Base-by-base conservation (phyloP, 2,797 vertebrate genomes). In the Taenioides sp. region DNA sequence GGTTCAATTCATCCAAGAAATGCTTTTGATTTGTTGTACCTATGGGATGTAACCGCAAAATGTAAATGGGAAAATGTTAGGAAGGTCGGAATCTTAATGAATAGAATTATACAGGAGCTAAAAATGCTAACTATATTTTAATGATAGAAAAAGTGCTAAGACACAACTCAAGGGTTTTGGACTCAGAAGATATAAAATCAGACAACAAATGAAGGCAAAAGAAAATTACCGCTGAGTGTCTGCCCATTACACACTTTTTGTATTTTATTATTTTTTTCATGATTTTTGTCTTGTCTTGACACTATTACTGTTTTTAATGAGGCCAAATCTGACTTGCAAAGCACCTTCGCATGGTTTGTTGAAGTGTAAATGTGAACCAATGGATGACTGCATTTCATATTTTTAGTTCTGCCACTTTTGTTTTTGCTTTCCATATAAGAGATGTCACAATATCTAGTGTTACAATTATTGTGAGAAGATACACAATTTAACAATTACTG, bases 41-140 rank as follows among this genome's bases (percentile, higher is more conserved):
- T 16, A 73, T 25, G 2, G 22, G 55, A 68, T 61, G 25, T 58
- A 80, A 47, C 22, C 54, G 3, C 6, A 54, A 73, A 65, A 72
- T 61, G 23, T 61, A 75, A 22, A 50, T 79, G 68, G 43, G 20
- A 7, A 55, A 50, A 70, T 67, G 31, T 70, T 69, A 6, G 23
- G 57, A 80, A 79, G 79, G 78, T 72, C 67, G 75, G 7, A 64
- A 20, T 75, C 50, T 69, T 76, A 75, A 78, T 79, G 70, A 68
- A 49, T 63, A 61, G 70, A 50, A 77, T 69, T 65, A 75, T 72
- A 7, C 20, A 67, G 23, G 61, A 50, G 20, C 52, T 69, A 23
- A 68, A 55, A 77, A 67, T 27, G 43, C 65, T 67, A 82, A 80
- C 73, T 69, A 49, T 2, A 4, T 62, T 74, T 65, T 64, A 72